phyloP scores from a whole-genome alignment of 2,797 vertebrate species.

The Cynopterus sphinx region DNA sequence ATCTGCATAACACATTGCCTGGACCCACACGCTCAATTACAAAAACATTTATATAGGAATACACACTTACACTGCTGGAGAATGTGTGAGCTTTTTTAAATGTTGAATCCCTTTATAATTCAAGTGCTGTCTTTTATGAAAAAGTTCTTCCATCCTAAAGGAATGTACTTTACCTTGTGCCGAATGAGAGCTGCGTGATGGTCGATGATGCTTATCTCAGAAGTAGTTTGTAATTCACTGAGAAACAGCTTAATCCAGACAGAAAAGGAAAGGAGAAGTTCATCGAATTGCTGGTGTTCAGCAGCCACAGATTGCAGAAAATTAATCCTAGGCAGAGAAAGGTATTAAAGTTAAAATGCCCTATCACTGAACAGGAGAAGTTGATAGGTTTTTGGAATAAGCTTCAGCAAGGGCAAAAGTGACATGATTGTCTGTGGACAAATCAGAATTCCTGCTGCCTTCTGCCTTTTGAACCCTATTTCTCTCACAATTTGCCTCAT shows the following conservation, averaged over 20 bases:
- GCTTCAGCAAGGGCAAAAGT: background rate
- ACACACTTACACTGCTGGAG: background rate
- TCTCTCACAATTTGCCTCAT: background rate
- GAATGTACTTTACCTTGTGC: constrained; percentile 88
- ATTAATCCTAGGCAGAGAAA: constrained; percentile 84
- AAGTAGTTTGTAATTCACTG: constrained; percentile 88
- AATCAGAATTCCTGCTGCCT: background rate
- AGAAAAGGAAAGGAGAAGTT: constrained; percentile 89
- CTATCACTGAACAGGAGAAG: background rate
- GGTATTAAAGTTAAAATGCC: background rate
- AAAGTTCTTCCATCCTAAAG: constrained; percentile 31
- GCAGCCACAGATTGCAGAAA: constrained; percentile 89
- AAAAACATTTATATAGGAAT: background rate
- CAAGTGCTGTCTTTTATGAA: background rate
- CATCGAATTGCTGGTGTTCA: constrained; percentile 91
- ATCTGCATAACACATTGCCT: background rate
- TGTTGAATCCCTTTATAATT: background rate
- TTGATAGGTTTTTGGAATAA: background rate
- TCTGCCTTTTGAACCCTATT: background rate
- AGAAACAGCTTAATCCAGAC: constrained; percentile 94
- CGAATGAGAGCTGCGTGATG: constrained; percentile 85
- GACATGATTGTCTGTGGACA: background rate
- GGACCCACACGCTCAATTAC: background rate
- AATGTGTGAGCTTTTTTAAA: background rate
- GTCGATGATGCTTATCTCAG: constrained; percentile 89